These are phyloP conservation scores for Leptoclinus maculatus DNA, from an alignment of 2,797 vertebrate species.

Conservation along the genomic window DNA sequence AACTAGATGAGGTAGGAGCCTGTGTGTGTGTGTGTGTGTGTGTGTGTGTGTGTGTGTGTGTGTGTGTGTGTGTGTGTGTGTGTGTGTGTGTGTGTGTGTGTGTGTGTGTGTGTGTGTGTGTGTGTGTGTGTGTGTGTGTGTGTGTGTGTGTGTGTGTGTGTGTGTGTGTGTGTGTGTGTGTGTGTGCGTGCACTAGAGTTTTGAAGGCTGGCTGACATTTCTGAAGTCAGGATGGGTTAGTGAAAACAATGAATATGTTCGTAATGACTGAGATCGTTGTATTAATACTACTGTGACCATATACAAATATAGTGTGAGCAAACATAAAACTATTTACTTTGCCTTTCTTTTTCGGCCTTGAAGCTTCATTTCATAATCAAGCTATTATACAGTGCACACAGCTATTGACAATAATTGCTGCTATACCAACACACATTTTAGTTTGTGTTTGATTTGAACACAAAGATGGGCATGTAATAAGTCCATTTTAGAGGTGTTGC, in stretches of 20 bases:
- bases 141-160: not conserved
- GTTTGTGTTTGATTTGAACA: not conserved
- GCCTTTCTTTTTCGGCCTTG: not conserved
- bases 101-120: not conserved
- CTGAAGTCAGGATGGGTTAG: not conserved
- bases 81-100: not conserved
- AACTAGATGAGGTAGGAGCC: slow-evolving; percentile 93
- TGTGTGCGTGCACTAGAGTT: not conserved
- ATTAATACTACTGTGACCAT: not conserved
- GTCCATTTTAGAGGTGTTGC: not conserved
- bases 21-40: not conserved
- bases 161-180: not conserved
- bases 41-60: not conserved
- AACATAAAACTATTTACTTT: not conserved
- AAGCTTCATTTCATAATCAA: not conserved
- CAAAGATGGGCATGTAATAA: not conserved
- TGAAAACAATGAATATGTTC: not conserved
- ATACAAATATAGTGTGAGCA: not conserved
- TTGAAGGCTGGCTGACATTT: not conserved
- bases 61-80: no score
- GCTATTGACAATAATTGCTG: not conserved
- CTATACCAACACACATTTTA: not conserved
- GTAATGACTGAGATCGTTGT: not conserved
- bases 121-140: not conserved
- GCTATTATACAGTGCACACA: not conserved